phyloP scores from a whole-genome alignment of 2,113 vertebrate species.

The Cryptotis parvus region DNA sequence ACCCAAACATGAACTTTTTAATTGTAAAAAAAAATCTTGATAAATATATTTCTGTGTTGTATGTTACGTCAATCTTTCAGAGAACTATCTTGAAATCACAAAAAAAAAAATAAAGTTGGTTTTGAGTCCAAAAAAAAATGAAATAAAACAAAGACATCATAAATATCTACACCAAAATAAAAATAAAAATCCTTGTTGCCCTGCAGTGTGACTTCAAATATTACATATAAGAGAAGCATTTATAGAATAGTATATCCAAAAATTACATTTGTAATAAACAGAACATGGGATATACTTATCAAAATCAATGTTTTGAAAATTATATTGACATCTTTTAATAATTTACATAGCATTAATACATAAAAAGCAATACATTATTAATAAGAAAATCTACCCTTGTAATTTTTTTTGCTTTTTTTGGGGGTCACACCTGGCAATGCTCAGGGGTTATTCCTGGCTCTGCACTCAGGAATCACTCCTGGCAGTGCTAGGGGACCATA shows the following conservation, averaged over 20 bases:
- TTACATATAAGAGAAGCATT: not conserved
- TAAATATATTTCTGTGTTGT: too few relatives aligned
- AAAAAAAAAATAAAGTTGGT: too few relatives aligned
- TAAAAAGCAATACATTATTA: not conserved
- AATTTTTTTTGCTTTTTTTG: too few relatives aligned
- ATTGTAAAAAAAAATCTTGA: too few relatives aligned
- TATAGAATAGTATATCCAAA: not conserved
- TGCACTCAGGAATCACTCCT: too few relatives aligned
- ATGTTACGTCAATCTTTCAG: too few relatives aligned
- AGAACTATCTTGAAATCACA: too few relatives aligned
- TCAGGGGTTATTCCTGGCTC: too few relatives aligned
- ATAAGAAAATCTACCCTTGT: not conserved
- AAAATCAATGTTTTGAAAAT: not conserved
- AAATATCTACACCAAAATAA: not conserved
- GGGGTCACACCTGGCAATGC: too few relatives aligned
- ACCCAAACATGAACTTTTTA: too few relatives aligned
- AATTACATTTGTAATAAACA: not conserved
- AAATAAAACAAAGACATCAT: not conserved
- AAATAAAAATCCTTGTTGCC: not conserved
- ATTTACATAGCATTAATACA: not conserved
- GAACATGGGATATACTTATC: not conserved
- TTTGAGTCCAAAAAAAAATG: too few relatives aligned
- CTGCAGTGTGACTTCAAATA: not conserved
- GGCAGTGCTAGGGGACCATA: too few relatives aligned
- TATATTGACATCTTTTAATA: not conserved